A percentile compares a stretch with the other conserved stretches of the same genome.
These are phyloP conservation scores for Gnathonemus longibarbis DNA, from an alignment of 2,113 vertebrate species.

Conservation along the genomic window DNA sequence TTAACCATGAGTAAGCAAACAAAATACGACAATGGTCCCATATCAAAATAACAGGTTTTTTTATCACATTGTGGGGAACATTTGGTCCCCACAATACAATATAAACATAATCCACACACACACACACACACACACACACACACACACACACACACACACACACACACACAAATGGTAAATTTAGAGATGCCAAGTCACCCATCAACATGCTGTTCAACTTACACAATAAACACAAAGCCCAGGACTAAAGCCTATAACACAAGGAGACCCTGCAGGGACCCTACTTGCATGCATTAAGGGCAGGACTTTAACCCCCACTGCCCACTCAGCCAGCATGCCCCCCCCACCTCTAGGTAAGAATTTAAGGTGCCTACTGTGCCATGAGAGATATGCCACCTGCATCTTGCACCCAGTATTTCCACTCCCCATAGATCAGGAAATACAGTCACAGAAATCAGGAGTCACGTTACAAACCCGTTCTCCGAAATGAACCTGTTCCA, in stretches of 20 bases:
- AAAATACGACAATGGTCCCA: no score
- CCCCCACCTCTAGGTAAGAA: not conserved
- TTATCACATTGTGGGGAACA: no score
- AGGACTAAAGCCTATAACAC: not conserved
- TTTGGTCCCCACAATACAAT: no score
- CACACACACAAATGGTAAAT: not conserved
- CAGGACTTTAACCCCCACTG: not conserved
- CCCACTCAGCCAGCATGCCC: not conserved
- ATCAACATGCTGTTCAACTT: not conserved
- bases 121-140: not conserved
- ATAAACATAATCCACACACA: not conserved
- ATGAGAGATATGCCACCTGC: not conserved
- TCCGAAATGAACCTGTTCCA: not conserved
- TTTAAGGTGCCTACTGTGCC: not conserved
- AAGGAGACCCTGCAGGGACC: not conserved
- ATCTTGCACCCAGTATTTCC: not conserved
- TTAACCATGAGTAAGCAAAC: no score
- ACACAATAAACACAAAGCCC: not conserved
- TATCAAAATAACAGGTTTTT: no score
- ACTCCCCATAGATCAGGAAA: not conserved
- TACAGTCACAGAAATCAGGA: not conserved
- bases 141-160: not conserved
- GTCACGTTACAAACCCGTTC: not conserved
- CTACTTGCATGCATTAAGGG: not conserved
- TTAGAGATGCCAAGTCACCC: not conserved